Evolutionary conservation across 1,140 invertebrate genomes (phyloP), one percentile per base, ranked within the genome.

Genomic region (Phthorimaea operculella): DNA sequence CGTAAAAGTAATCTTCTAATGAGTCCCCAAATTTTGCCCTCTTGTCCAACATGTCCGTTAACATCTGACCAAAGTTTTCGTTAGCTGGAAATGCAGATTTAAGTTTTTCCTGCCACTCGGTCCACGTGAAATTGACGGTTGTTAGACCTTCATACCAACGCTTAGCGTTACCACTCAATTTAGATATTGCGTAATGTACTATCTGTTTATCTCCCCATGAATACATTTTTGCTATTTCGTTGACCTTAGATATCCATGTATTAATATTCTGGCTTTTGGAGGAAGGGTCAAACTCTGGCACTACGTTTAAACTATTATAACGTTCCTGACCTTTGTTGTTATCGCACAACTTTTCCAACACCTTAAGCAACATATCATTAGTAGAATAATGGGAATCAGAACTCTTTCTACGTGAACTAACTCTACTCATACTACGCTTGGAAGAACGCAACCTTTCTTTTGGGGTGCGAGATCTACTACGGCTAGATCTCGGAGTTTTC

Each of bases 251-350:
- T 16, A 48, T 10, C 45, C 45, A 48, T 14, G n/a, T 48, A 48
- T 48, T 18, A 14, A 48, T 48, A 48, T 12, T 48, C 45, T 48
- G 45, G 16, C 16, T 48, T 11, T 48, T 48, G 12, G 16, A 48
- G 9, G 45, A 48, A 48, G 45, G 45, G 16, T 48, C 45, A 48
- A 48, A 48, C 16, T 48, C 45, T 18, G 45, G 45, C 9, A 48
- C 16, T 2, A 48, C n/a, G 45, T 48, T 48, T 12, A 16, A 1
- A 48, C 16, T 48, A 15, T 4, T 14, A 18, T 14, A 48, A 48
- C 9, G 9, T 18, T 48, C 45, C 10, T 48, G 21, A 28, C 21
- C 21, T 28, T 28, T 28, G 21, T 28, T 28, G 6, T 28, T 28
- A 28, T 28, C 21, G 6, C 21, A 28, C 21, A 28, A 28, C 21